Evolutionary conservation across 2,888 invertebrate species (phyloP).

Genomic region (Ptychoptera albimana): DNA sequence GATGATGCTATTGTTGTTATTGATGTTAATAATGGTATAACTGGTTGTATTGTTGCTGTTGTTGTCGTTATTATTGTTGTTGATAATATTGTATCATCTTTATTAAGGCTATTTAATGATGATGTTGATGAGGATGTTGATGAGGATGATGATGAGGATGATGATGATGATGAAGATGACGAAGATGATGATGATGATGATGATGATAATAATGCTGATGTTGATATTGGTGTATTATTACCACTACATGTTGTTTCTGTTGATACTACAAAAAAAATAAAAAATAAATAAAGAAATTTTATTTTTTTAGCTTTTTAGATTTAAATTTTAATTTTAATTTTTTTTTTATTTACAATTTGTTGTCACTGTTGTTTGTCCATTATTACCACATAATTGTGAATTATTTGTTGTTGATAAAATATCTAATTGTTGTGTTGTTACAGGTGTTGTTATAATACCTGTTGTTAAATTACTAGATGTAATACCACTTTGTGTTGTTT

Average conservation of each 20-base stretch:
- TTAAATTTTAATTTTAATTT: no score
- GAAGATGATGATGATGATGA: slow-evolving; percentile 5
- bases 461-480: no score
- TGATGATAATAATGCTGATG: slow-evolving; percentile 4
- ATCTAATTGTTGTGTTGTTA: no score
- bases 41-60: slow-evolving; percentile 10
- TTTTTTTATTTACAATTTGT: no score
- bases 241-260: slow-evolving; percentile 1
- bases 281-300: no score
- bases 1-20: neutral
- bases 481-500: no score
- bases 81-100: neutral
- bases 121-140: neutral
- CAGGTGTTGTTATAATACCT: no score
- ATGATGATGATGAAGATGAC: slow-evolving; percentile 1
- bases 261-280: neutral
- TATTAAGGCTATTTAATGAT: slow-evolving; percentile 1
- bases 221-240: slow-evolving; percentile 1
- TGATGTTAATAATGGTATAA: neutral
- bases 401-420: no score
- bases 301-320: no score
- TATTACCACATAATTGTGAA: no score
- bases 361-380: no score
- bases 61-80: slow-evolving; percentile 7
- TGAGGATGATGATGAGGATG: neutral